phyloP scores from a whole-genome alignment of 2,797 vertebrate genomes.

The Protonibea diacanthus region DNA sequence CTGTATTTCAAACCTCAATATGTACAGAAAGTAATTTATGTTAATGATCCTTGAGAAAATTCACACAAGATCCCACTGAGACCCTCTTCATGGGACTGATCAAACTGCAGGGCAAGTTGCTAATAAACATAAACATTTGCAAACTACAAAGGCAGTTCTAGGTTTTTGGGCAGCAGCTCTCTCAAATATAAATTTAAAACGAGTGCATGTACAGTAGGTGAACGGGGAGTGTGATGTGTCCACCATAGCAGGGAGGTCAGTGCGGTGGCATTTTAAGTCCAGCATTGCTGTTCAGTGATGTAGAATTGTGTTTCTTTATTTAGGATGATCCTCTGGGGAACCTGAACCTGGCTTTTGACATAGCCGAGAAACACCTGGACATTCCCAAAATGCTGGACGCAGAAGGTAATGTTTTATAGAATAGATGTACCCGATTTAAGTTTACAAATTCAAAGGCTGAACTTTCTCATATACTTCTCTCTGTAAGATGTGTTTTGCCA shows the following conservation, averaged over 20 bases:
- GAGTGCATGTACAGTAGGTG: conserved; percentile 30
- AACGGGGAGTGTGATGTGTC: conserved; percentile 43
- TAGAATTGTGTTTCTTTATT: conserved; percentile 73
- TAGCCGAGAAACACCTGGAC: conserved; percentile 99
- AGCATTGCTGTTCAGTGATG: conserved; percentile 64
- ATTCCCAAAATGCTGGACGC: conserved; percentile 99
- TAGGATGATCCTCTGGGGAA: conserved; percentile 98
- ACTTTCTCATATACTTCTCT: background rate
- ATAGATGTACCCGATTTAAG: conserved; percentile 56
- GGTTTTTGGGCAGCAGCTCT: background rate
- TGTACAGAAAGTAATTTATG: background rate
- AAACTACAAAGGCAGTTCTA: background rate
- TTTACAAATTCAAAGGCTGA: background rate
- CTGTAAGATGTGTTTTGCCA: background rate
- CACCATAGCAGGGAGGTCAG: conserved; percentile 67
- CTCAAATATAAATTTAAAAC: conserved; percentile 2
- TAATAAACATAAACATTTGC: conserved; percentile 14
- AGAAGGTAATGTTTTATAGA: conserved; percentile 88
- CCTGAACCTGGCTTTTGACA: conserved; percentile 97
- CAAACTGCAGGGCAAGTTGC: background rate
- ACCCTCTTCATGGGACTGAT: background rate
- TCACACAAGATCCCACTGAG: too few species aligned
- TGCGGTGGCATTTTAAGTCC: conserved; percentile 65
- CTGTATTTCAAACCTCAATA: background rate
- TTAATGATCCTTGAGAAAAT: conserved; percentile 7